Percentiles rank a stretch among this genome's conserved stretches.
phyloP scores from a whole-genome alignment of 2,797 vertebrate species.

The Syncerus caffer region DNA sequence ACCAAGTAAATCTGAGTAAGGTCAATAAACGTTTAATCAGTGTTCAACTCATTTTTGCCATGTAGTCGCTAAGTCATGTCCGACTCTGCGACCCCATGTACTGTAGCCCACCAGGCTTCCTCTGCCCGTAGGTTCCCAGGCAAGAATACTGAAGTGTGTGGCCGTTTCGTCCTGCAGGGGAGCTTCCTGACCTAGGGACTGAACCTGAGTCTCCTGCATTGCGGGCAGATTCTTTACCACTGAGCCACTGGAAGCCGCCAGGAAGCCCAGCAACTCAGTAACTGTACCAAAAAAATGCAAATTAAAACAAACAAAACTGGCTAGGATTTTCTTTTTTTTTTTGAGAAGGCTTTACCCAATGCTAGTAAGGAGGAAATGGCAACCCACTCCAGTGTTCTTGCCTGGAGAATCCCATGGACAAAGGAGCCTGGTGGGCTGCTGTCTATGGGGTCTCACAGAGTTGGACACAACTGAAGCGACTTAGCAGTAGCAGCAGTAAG shows the following conservation, averaged over 20 bases:
- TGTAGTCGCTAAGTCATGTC: not conserved
- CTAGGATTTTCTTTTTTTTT: not conserved
- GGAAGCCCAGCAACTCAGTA: not conserved
- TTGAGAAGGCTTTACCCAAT: not conserved
- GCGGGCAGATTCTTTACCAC: not conserved
- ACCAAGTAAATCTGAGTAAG: not conserved
- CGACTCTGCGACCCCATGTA: not conserved
- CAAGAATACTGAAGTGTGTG: not conserved
- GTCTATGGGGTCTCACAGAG: too few relatives aligned
- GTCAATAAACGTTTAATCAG: not conserved
- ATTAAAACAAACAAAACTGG: not conserved
- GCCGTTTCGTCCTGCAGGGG: not conserved
- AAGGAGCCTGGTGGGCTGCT: too few relatives aligned
- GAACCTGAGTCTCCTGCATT: not conserved
- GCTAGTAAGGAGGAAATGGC: not conserved
- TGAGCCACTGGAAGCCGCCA: not conserved
- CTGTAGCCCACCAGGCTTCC: not conserved
- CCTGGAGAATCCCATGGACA: too few relatives aligned
- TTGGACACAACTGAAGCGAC: too few relatives aligned
- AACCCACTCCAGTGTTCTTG: too few relatives aligned
- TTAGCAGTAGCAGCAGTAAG: not conserved
- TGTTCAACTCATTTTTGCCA: not conserved
- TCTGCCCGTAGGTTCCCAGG: not conserved
- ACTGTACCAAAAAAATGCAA: not conserved
- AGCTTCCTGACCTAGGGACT: not conserved